Base-by-base conservation (phyloP, 1,140 invertebrate species). In the Gonioctena quinquepunctata region DNA sequence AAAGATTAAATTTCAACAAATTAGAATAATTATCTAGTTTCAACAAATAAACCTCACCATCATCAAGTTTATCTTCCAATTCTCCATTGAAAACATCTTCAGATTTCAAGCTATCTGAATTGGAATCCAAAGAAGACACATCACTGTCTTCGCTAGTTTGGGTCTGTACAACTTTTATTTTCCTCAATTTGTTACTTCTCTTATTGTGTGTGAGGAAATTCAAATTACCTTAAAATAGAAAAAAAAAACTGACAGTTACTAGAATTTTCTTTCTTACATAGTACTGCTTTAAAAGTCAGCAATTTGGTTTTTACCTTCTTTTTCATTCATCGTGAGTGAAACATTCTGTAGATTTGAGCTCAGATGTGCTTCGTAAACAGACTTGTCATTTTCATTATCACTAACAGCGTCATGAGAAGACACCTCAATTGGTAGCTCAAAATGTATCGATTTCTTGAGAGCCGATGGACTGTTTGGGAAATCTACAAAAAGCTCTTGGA, bases 261-360 rank as follows among this genome's bases (percentile, higher is more conserved):
- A n/a, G n/a, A n/a, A n/a, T n/a, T n/a, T n/a, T n/a, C n/a, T n/a
- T n/a, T n/a, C n/a, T n/a, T n/a, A n/a, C n/a, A n/a, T n/a, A n/a
- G n/a, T n/a, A n/a, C n/a, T n/a, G n/a, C n/a, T n/a, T n/a, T n/a
- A n/a, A n/a, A n/a, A n/a, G n/a, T n/a, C n/a, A n/a, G n/a, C n/a
- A n/a, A n/a, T n/a, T n/a, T n/a, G n/a, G n/a, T n/a, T 13, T 23
- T 66, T 73, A 79, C 80, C 81, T 74, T 82, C 78, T 71, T 81
- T 82, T 72, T 83, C 82, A 70, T 80, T 83, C 80, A 83, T 81
- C 23, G 77, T 82, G 23, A 83, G 71, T 18, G 78, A 77, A 18
- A 83, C 82, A 66, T 82, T 80, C 70, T 83, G 80, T 63, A 83
- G 70, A 77, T 83, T 83, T 7, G 80, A 80, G 76, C 81, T 82